Base-by-base conservation (phyloP, 2,888 invertebrate genomes). In the Notodonta dromedarius region DNA sequence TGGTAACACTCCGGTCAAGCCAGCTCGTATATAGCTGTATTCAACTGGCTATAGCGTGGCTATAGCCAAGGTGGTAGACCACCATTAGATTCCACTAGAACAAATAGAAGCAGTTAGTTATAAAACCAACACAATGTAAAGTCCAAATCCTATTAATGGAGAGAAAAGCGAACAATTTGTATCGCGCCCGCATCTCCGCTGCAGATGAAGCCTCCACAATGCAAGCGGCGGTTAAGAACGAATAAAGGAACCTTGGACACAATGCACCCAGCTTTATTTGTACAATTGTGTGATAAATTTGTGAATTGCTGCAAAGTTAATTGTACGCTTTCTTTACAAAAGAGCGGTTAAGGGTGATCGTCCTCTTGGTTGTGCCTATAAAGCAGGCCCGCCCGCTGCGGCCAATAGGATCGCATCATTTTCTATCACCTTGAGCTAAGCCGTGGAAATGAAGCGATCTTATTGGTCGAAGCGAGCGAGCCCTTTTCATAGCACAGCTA, bases 191-290 rank as follows among this genome's bases (percentile, higher is more conserved):
- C 67, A 66, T 69, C 59, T 46, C 59, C 59, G 51, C 83, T 87
- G 85, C 71, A 73, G 78, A 77, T 83, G 86, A 86, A 86, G 80
- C 70, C 72, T 71, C 75, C 73, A 86, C 85, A 86, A 85, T 83
- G 76, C 78, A 71, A 74, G 69, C 76, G 68, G 74, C 76, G 76
- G 72, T 77, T 80, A 78, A 74, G 74, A 74, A 67, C 61, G 58
- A 64, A 73, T 69, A 66, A 67, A 76, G 64, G 63, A 59, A 63
- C 54, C 57, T 56, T 54, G 62, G 59, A 52, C 63, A 60, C 39
- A 64, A 63, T 52, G 52, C 52, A 32, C 11, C 13, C 52, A 7
- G 32, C 32, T 52, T 32, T 24, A 52, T 16, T 50, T 50, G 32
- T 52, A 52, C 52, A 32, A 52, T 52, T 52, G 52, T 35, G 13